phyloP scores from a whole-genome alignment of 2,797 vertebrate species.

The Pseudochirops corinnae region DNA sequence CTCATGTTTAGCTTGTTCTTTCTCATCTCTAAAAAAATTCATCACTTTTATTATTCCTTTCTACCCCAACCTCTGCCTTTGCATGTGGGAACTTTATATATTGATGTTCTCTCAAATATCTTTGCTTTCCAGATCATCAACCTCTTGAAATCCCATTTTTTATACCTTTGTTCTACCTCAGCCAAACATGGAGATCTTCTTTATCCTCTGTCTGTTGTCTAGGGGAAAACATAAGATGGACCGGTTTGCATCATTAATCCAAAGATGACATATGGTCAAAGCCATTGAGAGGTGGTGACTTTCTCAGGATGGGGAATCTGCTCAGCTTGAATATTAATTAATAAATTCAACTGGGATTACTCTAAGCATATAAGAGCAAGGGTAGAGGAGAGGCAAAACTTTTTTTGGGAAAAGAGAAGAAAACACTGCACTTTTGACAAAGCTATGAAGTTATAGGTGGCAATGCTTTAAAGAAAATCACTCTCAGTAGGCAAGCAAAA shows the following conservation, averaged over 20 bases:
- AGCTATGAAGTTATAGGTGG: neutral
- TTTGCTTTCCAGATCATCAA: neutral
- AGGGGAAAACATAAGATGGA: neutral
- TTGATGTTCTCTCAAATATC: neutral
- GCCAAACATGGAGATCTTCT: neutral
- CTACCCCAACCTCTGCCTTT: neutral
- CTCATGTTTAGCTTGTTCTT: neutral
- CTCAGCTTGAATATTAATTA: neutral
- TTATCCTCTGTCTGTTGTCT: neutral
- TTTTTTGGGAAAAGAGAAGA: neutral
- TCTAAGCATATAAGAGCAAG: neutral
- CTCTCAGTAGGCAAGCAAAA: neutral
- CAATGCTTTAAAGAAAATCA: neutral
- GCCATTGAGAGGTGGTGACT: neutral
- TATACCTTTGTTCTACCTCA: neutral
- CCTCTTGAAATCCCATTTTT: neutral
- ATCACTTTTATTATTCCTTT: neutral
- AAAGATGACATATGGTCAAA: neutral
- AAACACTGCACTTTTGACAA: neutral
- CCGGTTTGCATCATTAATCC: neutral
- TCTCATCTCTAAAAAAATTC: neutral
- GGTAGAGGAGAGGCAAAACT: neutral
- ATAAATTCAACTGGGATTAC: neutral
- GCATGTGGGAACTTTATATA: neutral
- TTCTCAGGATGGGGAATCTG: neutral